These are phyloP conservation scores for Osedax frankpressi DNA, from an alignment of 2,888 invertebrate genomes.

Conservation along the genomic window DNA sequence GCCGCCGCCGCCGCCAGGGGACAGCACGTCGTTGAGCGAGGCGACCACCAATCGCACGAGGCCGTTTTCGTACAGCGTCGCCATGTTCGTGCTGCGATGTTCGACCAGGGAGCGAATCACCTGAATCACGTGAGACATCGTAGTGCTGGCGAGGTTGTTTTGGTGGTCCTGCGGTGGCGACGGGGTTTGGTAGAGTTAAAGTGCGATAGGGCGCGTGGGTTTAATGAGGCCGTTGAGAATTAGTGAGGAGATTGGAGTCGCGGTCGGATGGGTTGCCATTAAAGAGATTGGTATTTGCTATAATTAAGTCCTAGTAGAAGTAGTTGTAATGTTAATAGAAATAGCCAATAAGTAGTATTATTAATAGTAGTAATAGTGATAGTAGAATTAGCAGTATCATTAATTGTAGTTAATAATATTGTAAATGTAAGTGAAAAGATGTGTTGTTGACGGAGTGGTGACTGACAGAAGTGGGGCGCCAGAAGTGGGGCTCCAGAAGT, in stretches of 20 bases:
- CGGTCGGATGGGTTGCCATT: too few relatives aligned
- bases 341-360: too few relatives aligned
- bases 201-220: constrained; percentile 42
- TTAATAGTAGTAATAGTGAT: too few relatives aligned
- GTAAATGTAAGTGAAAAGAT: too few relatives aligned
- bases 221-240: constrained; percentile 40
- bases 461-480: neutral
- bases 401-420: too few relatives aligned
- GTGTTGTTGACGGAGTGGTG: neutral
- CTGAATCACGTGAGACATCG: constrained; percentile 40
- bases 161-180: constrained; percentile 43
- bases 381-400: too few relatives aligned
- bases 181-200: constrained; percentile 39
- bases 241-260: too few relatives aligned
- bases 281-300: too few relatives aligned
- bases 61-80: constrained; percentile 42
- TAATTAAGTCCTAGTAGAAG: too few relatives aligned
- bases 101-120: constrained; percentile 37
- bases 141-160: constrained; percentile 36
- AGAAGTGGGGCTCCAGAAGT: neutral
- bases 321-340: too few relatives aligned
- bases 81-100: constrained; percentile 40
- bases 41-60: neutral
- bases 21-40: constrained; percentile 26
- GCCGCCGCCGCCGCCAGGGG: constrained; percentile 36